Percentiles rank a stretch among this genome's conserved stretches.
These are phyloP conservation scores for Pemphigus obesinymphae DNA, from an alignment of 1,140 invertebrate genomes.

Conservation along the genomic window DNA sequence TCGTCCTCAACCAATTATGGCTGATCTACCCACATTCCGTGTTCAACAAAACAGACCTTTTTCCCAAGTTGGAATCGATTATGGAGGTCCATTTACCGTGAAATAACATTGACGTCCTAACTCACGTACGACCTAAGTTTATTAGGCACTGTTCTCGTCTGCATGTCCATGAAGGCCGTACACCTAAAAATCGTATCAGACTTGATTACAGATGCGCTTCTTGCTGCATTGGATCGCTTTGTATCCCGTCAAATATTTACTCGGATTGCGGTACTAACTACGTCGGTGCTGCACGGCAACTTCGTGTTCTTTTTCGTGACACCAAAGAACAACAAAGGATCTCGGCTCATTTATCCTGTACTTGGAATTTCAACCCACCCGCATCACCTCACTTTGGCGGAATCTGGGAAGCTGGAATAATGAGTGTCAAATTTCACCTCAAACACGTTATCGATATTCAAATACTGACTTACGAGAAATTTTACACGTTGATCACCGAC, in stretches of 20 bases:
- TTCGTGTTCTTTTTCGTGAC: background rate
- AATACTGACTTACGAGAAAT: too few species aligned
- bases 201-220: conserved; percentile 43
- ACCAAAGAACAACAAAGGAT: background rate
- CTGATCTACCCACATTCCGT: too few species aligned
- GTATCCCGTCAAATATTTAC: conserved; percentile 45
- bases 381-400: background rate
- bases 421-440: too few species aligned
- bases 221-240: conserved; percentile 48
- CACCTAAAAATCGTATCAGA: conserved; percentile 47
- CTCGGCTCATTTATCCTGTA: background rate
- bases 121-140: background rate
- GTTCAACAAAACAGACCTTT: background rate
- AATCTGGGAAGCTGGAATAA: background rate
- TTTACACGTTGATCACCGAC: too few species aligned
- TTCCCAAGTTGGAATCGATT: background rate
- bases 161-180: conserved; percentile 44
- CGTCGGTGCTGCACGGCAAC: conserved; percentile 43
- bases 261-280: conserved; percentile 50
- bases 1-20: background rate
- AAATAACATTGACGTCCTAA: background rate
- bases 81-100: background rate
- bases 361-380: background rate
- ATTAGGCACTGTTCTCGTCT: conserved; percentile 31
- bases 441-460: too few species aligned